phyloP scores from a whole-genome alignment of 2,113 vertebrate genomes.

The Andinoacara biseriatus region DNA sequence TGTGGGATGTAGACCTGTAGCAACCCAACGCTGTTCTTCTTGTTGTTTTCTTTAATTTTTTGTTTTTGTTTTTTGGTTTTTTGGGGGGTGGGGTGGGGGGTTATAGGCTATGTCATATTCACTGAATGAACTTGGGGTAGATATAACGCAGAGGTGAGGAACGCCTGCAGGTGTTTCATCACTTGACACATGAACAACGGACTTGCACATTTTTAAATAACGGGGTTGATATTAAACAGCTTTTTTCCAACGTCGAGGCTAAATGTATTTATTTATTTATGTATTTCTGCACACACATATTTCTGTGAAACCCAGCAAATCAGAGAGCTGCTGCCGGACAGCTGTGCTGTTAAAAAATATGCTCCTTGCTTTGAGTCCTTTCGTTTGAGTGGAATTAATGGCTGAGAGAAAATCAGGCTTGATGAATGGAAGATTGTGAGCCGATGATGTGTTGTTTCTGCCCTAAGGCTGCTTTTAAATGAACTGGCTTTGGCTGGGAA shows the following conservation, averaged over 20 bases:
- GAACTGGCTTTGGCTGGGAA: conserved; percentile 53
- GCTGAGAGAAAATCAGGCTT: conserved; percentile 56
- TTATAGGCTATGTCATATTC: conserved; percentile 85
- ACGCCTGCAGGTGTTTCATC: conserved; percentile 96
- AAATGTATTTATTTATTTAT: conserved; percentile 49
- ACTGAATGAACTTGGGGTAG: conserved; percentile 93
- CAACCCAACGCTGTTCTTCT: conserved; percentile 65
- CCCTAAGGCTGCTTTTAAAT: conserved; percentile 62
- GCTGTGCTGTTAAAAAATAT: conserved; percentile 25
- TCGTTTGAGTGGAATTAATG: conserved; percentile 55
- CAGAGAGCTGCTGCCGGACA: conserved; percentile 26
- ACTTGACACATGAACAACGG: conserved; percentile 91
- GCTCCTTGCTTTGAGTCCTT: conserved; percentile 26
- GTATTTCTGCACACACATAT: background rate
- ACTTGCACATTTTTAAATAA: conserved; percentile 94
- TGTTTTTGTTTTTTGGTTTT: conserved; percentile 64
- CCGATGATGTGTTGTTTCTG: conserved; percentile 62
- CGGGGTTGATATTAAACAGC: conserved; percentile 95
- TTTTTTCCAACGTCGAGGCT: conserved; percentile 79
- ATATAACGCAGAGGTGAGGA: conserved; percentile 90
- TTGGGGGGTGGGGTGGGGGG: conserved; percentile 56
- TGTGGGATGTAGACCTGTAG: conserved; percentile 88
- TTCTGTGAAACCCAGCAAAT: background rate
- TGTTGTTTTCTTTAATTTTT: conserved; percentile 73
- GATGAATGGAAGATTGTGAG: conserved; percentile 67